Base-by-base conservation (phyloP, 2,113 vertebrate genomes). In the Plestiodon gilberti region DNA sequence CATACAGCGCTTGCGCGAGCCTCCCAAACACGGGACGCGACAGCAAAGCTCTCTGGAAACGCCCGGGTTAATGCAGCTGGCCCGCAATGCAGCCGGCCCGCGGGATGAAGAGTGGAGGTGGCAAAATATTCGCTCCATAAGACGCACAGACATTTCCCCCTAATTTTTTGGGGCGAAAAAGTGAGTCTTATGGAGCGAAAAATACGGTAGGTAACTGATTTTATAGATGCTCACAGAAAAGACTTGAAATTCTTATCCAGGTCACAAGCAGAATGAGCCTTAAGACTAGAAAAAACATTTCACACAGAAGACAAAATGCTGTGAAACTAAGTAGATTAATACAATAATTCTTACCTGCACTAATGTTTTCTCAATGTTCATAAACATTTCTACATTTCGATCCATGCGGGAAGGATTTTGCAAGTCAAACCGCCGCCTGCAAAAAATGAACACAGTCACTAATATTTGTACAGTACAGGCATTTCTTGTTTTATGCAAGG, bases 401-500 rank as follows among this genome's bases (percentile, higher is more conserved):
- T 99, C 99, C 99, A 99, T 99, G 6, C 99, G 95, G 3, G 99
- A 99, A 4, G 99, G 99, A 87, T 99, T 99, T 96, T 99, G 99
- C 82, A 99, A 95, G 94, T 99, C 99, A 92, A 99, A 99, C 82
- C 99, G 96, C 64, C 99, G 94, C 99, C 99, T 99, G 91, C 3
- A 71, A 84, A 5, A 0, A 18, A 93, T 78, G 17, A 13, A 57
- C 55, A 57, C 55, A 57, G 11, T 15, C 13, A 9, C 17, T 57
- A 82, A 79, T 90, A 89, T 84, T 0, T 0, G 78, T 82, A 55
- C 20, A 30, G 43, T 48, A 48, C 43, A 48, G 43, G 43, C 43
- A 48, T 8, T 8, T 48, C 43, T 48, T 8, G 8, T 48, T 48
- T 48, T 48, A 48, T 8, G 8, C 43, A 48, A 8, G 43, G 8